Conservation (phyloP, 2,888 invertebrate species). For the Megaustenia siamemsis region DNA sequence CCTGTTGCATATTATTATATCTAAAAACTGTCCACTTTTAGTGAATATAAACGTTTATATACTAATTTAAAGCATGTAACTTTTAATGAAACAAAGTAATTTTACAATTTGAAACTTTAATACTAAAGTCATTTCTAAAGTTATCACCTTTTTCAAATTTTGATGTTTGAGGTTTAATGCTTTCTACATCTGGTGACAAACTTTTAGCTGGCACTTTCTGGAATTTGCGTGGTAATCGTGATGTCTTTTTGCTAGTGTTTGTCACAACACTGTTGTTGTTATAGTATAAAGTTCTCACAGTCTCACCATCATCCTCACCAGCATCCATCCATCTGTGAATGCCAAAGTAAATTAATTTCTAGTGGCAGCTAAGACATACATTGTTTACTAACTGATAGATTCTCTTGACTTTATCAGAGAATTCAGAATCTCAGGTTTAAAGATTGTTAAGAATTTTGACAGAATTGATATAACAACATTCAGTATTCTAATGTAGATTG, state of each 20-base stretch:
- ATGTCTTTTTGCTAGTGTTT: constrained; percentile 45
- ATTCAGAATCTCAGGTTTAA: too few relatives aligned
- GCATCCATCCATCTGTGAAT: constrained; percentile 77
- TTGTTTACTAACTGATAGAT: too few relatives aligned
- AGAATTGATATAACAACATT: too few relatives aligned
- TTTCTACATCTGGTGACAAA: constrained; percentile 2
- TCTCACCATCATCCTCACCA: constrained; percentile 75
- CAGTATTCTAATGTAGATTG: too few relatives aligned
- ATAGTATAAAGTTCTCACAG: constrained; percentile 66
- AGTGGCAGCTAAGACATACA: too few relatives aligned
- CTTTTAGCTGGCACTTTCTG: not conserved
- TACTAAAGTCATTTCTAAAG: not conserved
- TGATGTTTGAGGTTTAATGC: constrained; percentile 31
- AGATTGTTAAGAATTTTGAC: too few relatives aligned
- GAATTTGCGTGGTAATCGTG: constrained; percentile 6
- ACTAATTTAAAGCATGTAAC: too few relatives aligned
- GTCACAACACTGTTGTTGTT: constrained; percentile 43
- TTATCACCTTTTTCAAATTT: constrained; percentile 45
- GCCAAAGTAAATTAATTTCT: not conserved
- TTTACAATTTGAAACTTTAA: not conserved
- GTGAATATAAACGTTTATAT: too few relatives aligned
- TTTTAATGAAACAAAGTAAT: too few relatives aligned
- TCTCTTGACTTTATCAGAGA: too few relatives aligned
- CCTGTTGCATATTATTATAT: too few relatives aligned
- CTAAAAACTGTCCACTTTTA: too few relatives aligned